Evolutionary conservation across 2,888 invertebrate species (phyloP).

Genomic region (Malthinus seriepunctatus): DNA sequence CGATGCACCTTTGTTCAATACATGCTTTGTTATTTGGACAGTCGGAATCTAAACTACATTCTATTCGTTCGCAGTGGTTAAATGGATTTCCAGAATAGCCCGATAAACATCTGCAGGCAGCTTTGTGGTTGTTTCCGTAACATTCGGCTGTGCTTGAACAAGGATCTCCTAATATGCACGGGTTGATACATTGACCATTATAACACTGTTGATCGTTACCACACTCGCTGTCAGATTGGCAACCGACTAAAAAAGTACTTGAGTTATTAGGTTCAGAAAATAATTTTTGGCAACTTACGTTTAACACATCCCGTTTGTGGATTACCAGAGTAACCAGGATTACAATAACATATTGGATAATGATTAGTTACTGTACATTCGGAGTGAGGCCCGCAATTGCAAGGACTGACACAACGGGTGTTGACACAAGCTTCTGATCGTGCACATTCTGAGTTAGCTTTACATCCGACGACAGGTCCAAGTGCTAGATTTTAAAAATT

Average conservation of each 20-base stretch:
- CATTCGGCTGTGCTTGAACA: conserved; percentile 86
- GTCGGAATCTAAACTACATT: conserved; percentile 79
- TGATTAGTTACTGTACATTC: conserved; percentile 82
- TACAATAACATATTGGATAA: conserved; percentile 84
- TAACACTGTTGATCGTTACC: conserved; percentile 79
- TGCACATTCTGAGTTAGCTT: conserved; percentile 79
- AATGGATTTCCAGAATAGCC: conserved; percentile 83
- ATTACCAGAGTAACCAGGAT: conserved; percentile 82
- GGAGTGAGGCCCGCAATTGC: conserved; percentile 82
- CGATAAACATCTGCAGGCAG: conserved; percentile 77
- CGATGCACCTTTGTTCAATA: conserved; percentile 71
- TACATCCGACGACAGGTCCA: conserved; percentile 71
- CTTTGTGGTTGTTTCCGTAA: conserved; percentile 76
- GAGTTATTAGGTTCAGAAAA: background rate
- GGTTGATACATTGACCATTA: conserved; percentile 80
- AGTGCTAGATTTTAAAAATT: conserved; percentile 57
- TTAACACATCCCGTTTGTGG: conserved; percentile 80
- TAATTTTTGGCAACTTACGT: conserved; percentile 54
- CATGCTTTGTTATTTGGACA: conserved; percentile 79
- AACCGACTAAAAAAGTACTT: conserved; percentile 66
- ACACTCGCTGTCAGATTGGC: conserved; percentile 82
- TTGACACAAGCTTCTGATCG: conserved; percentile 83
- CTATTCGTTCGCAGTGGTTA: conserved; percentile 73
- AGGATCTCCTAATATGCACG: conserved; percentile 77
- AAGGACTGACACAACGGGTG: conserved; percentile 77